Evolutionary conservation across 2,113 vertebrate species (phyloP).

Genomic region (Raja brachyura): DNA sequence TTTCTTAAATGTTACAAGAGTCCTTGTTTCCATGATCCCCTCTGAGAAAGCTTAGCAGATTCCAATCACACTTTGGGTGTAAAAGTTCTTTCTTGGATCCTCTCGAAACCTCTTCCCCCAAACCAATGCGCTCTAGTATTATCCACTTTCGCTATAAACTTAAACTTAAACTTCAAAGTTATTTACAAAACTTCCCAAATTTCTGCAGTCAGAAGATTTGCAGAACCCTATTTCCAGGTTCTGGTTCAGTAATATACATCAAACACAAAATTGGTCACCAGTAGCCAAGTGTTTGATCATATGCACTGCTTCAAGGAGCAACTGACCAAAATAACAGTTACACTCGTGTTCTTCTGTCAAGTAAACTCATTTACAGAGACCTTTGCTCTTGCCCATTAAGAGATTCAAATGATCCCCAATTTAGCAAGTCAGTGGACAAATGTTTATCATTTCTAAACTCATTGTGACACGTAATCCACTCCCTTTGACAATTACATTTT

Average conservation of each 20-base stretch:
- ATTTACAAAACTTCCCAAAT: background rate
- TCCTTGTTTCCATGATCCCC: too few species aligned
- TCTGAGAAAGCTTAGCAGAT: too few species aligned
- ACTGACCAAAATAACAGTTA: background rate
- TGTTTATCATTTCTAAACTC: background rate
- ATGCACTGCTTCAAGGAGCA: background rate
- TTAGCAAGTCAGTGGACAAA: background rate
- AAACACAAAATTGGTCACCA: background rate
- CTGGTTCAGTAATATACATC: background rate
- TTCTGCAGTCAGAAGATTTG: background rate
- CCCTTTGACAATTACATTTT: background rate
- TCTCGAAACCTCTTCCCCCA: too few species aligned
- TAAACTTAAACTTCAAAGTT: background rate
- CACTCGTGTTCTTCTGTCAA: background rate
- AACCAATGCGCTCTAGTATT: too few species aligned
- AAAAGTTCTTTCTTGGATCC: background rate
- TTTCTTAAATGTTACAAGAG: too few species aligned
- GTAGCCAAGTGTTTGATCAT: background rate
- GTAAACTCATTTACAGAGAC: background rate
- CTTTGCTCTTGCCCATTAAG: background rate
- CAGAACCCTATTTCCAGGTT: background rate
- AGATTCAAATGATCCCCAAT: background rate
- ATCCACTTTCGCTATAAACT: background rate
- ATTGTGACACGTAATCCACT: background rate
- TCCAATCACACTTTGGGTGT: too few species aligned